Conservation (phyloP, 2,797 vertebrate genomes). For the Rallus crepitans region DNA sequence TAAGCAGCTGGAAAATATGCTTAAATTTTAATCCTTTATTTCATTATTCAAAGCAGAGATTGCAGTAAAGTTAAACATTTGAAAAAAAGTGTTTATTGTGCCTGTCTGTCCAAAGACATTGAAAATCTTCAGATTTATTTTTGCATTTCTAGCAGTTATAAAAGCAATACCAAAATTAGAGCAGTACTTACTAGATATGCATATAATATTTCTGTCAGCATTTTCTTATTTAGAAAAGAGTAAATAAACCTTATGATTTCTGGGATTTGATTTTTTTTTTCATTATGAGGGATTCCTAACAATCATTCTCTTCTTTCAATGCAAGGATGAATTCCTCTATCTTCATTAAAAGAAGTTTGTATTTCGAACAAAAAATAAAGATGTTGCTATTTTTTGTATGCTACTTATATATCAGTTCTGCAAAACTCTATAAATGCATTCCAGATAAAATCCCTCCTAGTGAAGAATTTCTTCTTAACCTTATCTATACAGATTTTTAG, state of each 20-base stretch:
- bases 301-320: not conserved
- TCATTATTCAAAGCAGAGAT: not conserved
- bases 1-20: not conserved
- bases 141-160: not conserved
- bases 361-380: not conserved
- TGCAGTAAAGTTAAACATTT: not conserved
- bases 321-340: not conserved
- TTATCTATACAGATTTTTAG: not conserved
- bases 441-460: not conserved
- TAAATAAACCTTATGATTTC: not conserved
- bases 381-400: not conserved
- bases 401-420: not conserved
- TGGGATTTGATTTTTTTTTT: not conserved
- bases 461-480: not conserved
- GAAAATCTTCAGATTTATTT: not conserved
- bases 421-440: not conserved
- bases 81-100: not conserved
- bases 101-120: not conserved
- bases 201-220: not conserved
- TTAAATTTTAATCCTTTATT: not conserved
- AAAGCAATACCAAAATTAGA: not conserved
- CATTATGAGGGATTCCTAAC: not conserved
- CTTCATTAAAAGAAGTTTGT: not conserved
- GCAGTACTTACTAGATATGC: not conserved
- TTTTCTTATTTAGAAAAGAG: not conserved